A percentile compares a stretch with the other conserved stretches of the same genome.
phyloP scores from a whole-genome alignment of 2,797 vertebrate genomes.

The Peromyscus nudipes region DNA sequence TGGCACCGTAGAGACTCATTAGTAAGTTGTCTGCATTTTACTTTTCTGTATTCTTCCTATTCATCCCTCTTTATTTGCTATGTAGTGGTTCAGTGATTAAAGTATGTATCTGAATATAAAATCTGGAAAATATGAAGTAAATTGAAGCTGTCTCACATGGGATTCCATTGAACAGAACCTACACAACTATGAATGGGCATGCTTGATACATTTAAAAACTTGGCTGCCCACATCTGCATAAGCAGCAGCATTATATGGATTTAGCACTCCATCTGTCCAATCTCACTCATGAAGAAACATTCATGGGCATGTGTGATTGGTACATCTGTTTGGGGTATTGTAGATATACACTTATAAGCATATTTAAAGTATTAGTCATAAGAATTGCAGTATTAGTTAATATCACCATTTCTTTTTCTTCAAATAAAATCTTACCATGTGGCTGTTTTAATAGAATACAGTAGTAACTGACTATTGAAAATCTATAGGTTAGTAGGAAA shows the following conservation, averaged over 20 bases:
- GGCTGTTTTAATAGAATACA: background rate
- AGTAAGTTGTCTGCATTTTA: background rate
- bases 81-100: background rate
- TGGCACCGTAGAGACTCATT: background rate
- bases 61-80: background rate
- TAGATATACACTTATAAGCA: background rate
- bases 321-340: background rate
- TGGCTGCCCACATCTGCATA: background rate
- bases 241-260: background rate
- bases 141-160: background rate
- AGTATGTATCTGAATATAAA: slow-evolving; percentile 42
- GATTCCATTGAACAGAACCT: background rate
- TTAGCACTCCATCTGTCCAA: background rate
- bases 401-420: background rate
- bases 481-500: background rate
- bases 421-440: background rate
- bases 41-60: background rate
- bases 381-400: background rate
- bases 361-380: background rate
- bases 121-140: background rate
- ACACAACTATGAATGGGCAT: background rate
- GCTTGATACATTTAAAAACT: background rate
- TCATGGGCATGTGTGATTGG: background rate
- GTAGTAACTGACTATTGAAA: background rate
- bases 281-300: background rate